These are phyloP conservation scores for Paramormyrops kingsleyae DNA, from an alignment of 2,113 vertebrate genomes.

Conservation along the genomic window DNA sequence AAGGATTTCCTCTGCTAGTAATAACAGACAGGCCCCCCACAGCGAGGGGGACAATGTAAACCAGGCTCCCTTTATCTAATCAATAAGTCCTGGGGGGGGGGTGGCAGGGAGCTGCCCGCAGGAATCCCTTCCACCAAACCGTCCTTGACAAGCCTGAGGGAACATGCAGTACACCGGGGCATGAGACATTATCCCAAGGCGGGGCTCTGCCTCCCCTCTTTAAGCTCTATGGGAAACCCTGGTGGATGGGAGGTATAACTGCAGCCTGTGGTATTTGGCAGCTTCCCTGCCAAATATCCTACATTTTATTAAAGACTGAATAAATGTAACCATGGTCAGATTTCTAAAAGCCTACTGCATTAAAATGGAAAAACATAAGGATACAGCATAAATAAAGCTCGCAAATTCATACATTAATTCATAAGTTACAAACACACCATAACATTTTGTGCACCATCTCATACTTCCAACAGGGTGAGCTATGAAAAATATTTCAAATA, in stretches of 20 bases:
- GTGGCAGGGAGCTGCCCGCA: not conserved
- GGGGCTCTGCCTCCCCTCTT: not conserved
- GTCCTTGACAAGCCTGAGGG: conserved; percentile 11
- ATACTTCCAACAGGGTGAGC: not conserved
- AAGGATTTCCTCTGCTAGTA: conserved; percentile 30
- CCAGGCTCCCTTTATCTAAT: conserved; percentile 41
- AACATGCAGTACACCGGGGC: not conserved
- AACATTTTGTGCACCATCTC: not conserved
- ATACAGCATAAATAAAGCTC: not conserved
- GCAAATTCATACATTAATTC: not conserved
- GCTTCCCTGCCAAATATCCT: not conserved
- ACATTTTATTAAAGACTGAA: not conserved
- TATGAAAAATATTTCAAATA: not conserved
- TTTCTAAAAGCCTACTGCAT: not conserved
- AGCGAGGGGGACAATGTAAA: conserved; percentile 39
- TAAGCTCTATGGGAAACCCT: not conserved
- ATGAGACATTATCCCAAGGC: not conserved
- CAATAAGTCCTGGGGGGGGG: conserved; percentile 36
- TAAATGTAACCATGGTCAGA: not conserved
- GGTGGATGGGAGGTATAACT: not conserved
- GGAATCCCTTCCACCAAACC: conserved; percentile 3
- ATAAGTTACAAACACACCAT: not conserved
- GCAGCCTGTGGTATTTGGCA: not conserved
- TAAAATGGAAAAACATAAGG: not conserved
- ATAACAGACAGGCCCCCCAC: conserved; percentile 25